phyloP scores from a whole-genome alignment of 2,888 invertebrate genomes.

The Petrophora chlorosata region DNA sequence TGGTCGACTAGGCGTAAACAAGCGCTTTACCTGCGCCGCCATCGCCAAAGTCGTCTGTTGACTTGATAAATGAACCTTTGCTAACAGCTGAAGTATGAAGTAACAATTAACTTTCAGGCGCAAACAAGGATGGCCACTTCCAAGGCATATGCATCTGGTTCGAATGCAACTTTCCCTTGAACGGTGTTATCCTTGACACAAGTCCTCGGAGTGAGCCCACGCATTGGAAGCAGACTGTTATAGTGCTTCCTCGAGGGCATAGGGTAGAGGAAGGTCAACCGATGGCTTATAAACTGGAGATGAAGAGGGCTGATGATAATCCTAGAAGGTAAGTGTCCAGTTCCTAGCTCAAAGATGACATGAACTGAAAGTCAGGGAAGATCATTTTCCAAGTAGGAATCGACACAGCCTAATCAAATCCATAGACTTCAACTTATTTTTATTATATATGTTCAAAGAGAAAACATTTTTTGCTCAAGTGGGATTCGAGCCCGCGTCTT shows the following conservation, averaged over 20 bases:
- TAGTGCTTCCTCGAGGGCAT: slow-evolving; percentile 88
- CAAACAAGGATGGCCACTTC: slow-evolving; percentile 84
- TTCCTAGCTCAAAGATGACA: too few relatives aligned
- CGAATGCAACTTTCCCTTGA: slow-evolving; percentile 87
- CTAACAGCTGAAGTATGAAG: not conserved
- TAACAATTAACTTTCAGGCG: slow-evolving; percentile 57
- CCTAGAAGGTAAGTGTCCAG: slow-evolving; percentile 64
- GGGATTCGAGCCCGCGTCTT: too few relatives aligned
- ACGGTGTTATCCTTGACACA: slow-evolving; percentile 85
- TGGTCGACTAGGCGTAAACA: too few relatives aligned
- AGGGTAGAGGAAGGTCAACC: slow-evolving; percentile 85
- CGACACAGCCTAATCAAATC: too few relatives aligned
- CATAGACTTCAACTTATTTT: too few relatives aligned
- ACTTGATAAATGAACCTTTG: too few relatives aligned
- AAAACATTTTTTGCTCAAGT: too few relatives aligned
- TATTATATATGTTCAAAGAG: too few relatives aligned
- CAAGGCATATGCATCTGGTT: slow-evolving; percentile 93
- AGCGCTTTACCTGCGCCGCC: too few relatives aligned
- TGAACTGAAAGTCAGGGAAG: too few relatives aligned
- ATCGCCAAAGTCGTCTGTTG: too few relatives aligned
- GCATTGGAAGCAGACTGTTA: slow-evolving; percentile 97
- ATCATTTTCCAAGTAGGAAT: too few relatives aligned
- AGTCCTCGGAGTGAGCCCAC: slow-evolving; percentile 88
- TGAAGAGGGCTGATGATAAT: slow-evolving; percentile 79
- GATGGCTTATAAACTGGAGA: slow-evolving; percentile 86